Conservation (phyloP, 2,113 vertebrate genomes). For the Gadus macrocephalus region DNA sequence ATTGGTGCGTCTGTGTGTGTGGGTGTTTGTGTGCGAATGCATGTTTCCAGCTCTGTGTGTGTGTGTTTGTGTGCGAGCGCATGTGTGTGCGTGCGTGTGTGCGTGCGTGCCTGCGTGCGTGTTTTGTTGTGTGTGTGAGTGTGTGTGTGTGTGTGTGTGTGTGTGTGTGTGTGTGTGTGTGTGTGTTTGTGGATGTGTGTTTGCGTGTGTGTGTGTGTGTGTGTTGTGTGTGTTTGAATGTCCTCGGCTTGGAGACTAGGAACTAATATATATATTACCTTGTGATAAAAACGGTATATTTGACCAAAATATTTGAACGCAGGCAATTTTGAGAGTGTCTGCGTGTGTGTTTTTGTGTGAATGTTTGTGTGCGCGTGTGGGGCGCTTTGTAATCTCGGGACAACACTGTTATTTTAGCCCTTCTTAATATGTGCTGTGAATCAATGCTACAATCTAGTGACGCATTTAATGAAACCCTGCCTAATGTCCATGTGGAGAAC, state of each 20-base stretch:
- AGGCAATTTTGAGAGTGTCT: no score
- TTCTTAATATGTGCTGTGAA: background rate
- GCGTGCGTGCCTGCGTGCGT: no score
- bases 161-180: no score
- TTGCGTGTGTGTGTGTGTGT: conserved; percentile 7
- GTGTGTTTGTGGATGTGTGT: no score
- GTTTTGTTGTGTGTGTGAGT: fast-evolving
- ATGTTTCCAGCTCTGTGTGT: no score
- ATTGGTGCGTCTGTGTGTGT: no score
- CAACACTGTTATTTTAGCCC: background rate
- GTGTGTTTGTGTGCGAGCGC: background rate
- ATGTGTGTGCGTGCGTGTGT: no score
- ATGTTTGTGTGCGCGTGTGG: background rate
- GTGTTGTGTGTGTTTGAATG: background rate
- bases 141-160: no score
- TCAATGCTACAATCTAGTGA: background rate
- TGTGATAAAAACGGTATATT: no score
- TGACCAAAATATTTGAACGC: no score
- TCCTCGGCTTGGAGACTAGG: no score
- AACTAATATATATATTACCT: no score
- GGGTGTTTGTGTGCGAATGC: background rate
- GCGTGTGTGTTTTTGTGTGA: background rate
- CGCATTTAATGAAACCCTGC: background rate
- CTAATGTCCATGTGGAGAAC: background rate
- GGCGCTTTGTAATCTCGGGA: background rate